These are phyloP conservation scores for Tetraneura akinire DNA, from an alignment of 1,140 invertebrate genomes.

Conservation along the genomic window DNA sequence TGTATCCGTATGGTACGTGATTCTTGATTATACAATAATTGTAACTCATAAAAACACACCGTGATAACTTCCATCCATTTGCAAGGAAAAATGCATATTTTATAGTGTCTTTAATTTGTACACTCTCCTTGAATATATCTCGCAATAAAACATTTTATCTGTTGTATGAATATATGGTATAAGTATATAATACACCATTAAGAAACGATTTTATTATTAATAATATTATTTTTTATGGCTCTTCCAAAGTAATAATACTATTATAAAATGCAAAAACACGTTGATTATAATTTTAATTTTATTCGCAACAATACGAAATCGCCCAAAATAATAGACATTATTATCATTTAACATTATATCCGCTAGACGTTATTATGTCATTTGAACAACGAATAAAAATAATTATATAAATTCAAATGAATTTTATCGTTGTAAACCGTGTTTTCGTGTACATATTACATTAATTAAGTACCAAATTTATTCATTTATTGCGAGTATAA, in stretches of 20 bases:
- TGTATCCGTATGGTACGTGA: constrained; percentile 17
- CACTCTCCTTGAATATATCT: constrained; percentile 18
- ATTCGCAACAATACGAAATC: constrained; percentile 16
- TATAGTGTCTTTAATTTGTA: constrained; percentile 43
- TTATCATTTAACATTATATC: too few species aligned
- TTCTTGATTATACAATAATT: constrained; percentile 32
- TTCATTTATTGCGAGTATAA: too few species aligned
- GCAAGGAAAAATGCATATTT: constrained; percentile 19
- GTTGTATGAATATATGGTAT: not conserved
- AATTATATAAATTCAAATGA: too few species aligned
- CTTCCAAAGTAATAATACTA: constrained; percentile 12
- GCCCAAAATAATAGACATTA: constrained; percentile 8
- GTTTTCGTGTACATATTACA: too few species aligned
- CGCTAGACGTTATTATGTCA: too few species aligned
- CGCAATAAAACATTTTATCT: constrained; percentile 32
- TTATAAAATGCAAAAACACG: constrained; percentile 27
- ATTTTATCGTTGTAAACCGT: too few species aligned
- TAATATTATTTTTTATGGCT: constrained; percentile 20
- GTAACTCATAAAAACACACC: constrained; percentile 41
- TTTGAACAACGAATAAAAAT: too few species aligned
- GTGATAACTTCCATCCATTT: constrained; percentile 27
- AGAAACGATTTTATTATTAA: constrained; percentile 12
- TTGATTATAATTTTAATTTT: constrained; percentile 16
- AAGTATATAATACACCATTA: not conserved
- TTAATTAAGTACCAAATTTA: too few species aligned